These are phyloP conservation scores for Chrysolina oricalcia DNA, from an alignment of 2,888 invertebrate genomes.

Conservation along the genomic window DNA sequence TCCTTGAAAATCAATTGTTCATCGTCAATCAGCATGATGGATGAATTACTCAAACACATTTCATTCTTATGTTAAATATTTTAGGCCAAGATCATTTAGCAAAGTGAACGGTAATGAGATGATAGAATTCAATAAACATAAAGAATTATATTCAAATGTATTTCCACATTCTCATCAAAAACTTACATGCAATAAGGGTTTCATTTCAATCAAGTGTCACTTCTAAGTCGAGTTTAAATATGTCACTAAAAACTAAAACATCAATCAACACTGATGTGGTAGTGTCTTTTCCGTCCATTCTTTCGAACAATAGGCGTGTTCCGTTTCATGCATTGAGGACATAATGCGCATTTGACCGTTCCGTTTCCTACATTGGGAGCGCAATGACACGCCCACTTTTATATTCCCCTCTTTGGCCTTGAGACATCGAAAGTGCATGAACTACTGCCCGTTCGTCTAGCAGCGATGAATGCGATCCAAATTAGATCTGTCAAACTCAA, in stretches of 20 bases:
- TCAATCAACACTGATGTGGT: constrained; percentile 38
- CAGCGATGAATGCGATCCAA: too few species aligned
- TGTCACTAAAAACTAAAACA: constrained; percentile 36
- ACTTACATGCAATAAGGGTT: constrained; percentile 36
- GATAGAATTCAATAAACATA: constrained; percentile 19
- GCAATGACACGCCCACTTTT: too few species aligned
- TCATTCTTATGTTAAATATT: constrained; percentile 28
- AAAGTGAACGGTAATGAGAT: constrained; percentile 33
- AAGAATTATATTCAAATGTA: background rate
- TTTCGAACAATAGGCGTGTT: too few species aligned
- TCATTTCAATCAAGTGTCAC: constrained; percentile 28
- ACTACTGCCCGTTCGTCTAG: too few species aligned
- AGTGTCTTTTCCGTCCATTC: constrained; percentile 40
- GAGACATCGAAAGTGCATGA: too few species aligned
- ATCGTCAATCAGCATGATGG: constrained; percentile 1
- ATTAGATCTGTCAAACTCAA: too few species aligned
- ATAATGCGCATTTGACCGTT: too few species aligned
- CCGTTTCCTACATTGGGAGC: too few species aligned
- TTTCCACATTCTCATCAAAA: background rate
- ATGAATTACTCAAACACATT: constrained; percentile 30
- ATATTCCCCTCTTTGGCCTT: too few species aligned
- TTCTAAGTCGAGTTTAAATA: background rate
- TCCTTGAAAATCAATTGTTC: constrained; percentile 26
- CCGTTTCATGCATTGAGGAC: too few species aligned
- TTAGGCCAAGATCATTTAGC: constrained; percentile 35